These are phyloP conservation scores for Ichneumoninae sp. DNA, from an alignment of 2,888 invertebrate species.

Conservation along the genomic window DNA sequence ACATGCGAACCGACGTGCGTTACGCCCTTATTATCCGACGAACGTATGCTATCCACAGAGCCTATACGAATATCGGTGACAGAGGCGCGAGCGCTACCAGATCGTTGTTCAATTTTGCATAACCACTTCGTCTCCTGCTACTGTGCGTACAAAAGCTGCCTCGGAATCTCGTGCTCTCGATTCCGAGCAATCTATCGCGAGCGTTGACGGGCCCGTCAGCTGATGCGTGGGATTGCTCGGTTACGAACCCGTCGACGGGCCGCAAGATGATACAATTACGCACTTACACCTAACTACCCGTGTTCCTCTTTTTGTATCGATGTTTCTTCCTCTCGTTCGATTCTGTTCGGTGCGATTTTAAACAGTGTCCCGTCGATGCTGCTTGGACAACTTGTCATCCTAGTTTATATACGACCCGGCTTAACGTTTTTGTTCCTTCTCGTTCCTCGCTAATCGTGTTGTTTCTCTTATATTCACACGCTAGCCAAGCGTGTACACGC, in stretches of 20 bases:
- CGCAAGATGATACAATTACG: slow-evolving; percentile 36
- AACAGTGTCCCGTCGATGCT: slow-evolving; percentile 58
- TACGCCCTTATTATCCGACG: no score
- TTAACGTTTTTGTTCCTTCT: slow-evolving; percentile 15
- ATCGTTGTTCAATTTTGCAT: slow-evolving; percentile 27
- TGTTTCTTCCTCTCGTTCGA: slow-evolving; percentile 21
- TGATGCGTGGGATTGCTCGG: slow-evolving; percentile 78
- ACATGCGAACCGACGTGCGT: not conserved
- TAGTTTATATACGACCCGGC: slow-evolving; percentile 49
- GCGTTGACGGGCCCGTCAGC: slow-evolving; percentile 69
- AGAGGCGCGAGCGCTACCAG: slow-evolving; percentile 30
- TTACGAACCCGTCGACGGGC: slow-evolving; percentile 71
- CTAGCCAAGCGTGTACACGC: slow-evolving; percentile 55
- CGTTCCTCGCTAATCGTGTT: slow-evolving; percentile 56
- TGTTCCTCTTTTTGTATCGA: not conserved
- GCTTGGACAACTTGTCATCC: slow-evolving; percentile 73
- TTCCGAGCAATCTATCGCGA: slow-evolving; percentile 20
- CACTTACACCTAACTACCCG: not conserved
- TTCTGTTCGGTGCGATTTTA: slow-evolving; percentile 39
- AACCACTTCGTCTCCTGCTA: slow-evolving; percentile 24
- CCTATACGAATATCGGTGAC: not conserved
- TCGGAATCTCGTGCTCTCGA: slow-evolving; percentile 1
- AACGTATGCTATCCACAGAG: not conserved
- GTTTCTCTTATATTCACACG: slow-evolving; percentile 63
- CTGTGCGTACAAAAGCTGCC: not conserved